phyloP scores from a whole-genome alignment of 2,888 invertebrate genomes.

The Eilema caniola region DNA sequence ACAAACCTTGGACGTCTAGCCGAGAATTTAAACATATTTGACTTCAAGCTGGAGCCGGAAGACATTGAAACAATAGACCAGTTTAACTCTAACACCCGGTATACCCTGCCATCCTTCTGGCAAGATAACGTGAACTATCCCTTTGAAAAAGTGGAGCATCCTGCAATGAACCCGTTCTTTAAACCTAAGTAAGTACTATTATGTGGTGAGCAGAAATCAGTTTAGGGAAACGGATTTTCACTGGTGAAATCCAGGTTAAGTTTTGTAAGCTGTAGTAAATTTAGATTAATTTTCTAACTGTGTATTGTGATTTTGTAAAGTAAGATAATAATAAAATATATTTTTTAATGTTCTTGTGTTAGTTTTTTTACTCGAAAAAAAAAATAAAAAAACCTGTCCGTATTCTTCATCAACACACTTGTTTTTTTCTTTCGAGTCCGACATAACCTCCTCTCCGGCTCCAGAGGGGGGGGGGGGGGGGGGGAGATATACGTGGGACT shows the following conservation, averaged over 20 bases:
- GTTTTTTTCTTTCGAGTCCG: too few relatives aligned
- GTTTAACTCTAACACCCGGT: constrained; percentile 60
- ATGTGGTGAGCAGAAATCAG: too few relatives aligned
- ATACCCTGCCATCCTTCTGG: constrained; percentile 77
- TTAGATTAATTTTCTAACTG: too few relatives aligned
- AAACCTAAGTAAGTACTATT: constrained; percentile 2
- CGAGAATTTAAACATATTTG: constrained; percentile 77
- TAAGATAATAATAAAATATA: too few relatives aligned
- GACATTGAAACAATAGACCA: constrained; percentile 66
- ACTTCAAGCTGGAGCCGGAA: constrained; percentile 65
- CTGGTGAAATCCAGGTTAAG: not conserved
- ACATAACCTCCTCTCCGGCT: too few relatives aligned
- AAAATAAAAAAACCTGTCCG: too few relatives aligned
- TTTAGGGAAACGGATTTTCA: not conserved
- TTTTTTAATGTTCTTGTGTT: too few relatives aligned
- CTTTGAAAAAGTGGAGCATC: constrained; percentile 69
- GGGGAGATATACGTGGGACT: too few relatives aligned
- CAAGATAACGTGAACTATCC: constrained; percentile 76
- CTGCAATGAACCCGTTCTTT: constrained; percentile 69
- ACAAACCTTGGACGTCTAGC: constrained; percentile 60
- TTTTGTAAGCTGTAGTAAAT: not conserved
- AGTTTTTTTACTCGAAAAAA: too few relatives aligned
- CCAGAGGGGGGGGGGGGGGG: too few relatives aligned
- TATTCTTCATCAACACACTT: too few relatives aligned
- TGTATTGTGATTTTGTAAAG: too few relatives aligned